These are phyloP conservation scores for Paracanthobrama guichenoti DNA, from an alignment of 2,113 vertebrate species.

Conservation along the genomic window DNA sequence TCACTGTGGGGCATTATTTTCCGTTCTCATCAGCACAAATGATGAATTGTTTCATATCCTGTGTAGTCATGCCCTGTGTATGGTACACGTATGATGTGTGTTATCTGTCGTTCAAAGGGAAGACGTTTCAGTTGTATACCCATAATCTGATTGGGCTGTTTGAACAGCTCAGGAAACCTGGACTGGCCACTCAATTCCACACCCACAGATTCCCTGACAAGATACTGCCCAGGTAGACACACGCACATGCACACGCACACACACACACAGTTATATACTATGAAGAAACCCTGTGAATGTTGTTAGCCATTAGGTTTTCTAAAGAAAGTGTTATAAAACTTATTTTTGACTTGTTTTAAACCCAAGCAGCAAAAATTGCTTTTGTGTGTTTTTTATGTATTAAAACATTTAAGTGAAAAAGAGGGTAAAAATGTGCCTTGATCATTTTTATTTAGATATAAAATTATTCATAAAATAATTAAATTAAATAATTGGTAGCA, in stretches of 20 bases:
- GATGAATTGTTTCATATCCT: not conserved
- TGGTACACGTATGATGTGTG: not conserved
- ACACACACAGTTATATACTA: not conserved
- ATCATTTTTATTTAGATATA: no score
- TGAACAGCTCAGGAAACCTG: constrained; percentile 96
- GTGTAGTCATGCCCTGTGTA: constrained; percentile 9
- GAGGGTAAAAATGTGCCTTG: no score
- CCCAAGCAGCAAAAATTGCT: no score
- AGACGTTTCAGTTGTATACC: constrained; percentile 96
- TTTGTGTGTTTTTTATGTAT: no score
- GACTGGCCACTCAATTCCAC: constrained; percentile 94
- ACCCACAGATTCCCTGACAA: constrained; percentile 96
- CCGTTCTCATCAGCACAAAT: constrained; percentile 2
- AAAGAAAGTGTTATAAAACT: no score
- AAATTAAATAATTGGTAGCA: no score
- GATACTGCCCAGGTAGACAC: constrained; percentile 89
- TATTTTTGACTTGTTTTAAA: no score
- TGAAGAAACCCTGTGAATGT: not conserved
- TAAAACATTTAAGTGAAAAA: no score
- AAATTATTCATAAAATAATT: no score
- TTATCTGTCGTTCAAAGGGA: constrained; percentile 78
- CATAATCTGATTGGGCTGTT: constrained; percentile 97
- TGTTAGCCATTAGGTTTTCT: not conserved
- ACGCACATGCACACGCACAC: not conserved
- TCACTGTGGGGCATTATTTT: constrained; percentile 1